Evolutionary conservation across 1,140 invertebrate species (phyloP).

Genomic region (Bombus terrestris): DNA sequence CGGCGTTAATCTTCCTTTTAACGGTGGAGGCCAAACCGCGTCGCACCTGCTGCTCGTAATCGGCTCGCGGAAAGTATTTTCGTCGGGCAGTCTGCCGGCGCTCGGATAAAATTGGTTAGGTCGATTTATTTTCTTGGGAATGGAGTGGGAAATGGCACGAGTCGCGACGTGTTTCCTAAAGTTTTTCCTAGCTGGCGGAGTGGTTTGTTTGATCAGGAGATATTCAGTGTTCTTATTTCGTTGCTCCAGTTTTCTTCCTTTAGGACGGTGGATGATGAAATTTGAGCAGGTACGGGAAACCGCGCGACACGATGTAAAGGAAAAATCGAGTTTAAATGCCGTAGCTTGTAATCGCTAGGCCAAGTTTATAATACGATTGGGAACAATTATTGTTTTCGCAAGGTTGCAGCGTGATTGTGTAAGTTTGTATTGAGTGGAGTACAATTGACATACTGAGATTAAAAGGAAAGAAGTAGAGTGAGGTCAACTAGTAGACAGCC

Average conservation of each 20-base stretch:
- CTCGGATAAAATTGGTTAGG: slow-evolving; percentile 29
- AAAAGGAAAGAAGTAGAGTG: no score
- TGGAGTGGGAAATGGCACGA: neutral
- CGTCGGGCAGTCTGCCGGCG: neutral
- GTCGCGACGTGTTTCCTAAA: neutral
- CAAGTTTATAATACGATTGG: no score
- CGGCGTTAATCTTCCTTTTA: slow-evolving; percentile 64
- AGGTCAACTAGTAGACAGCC: no score
- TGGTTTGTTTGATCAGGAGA: neutral
- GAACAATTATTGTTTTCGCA: no score
- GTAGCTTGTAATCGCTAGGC: no score
- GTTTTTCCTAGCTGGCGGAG: neutral
- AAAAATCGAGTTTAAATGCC: no score
- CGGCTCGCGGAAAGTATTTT: slow-evolving; percentile 32
- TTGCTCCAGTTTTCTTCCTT: neutral
- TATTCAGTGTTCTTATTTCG: neutral
- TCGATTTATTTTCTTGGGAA: slow-evolving; percentile 13
- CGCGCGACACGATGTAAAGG: no score
- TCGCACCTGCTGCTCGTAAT: slow-evolving; percentile 50
- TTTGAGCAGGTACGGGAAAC: neutral
- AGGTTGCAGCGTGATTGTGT: no score
- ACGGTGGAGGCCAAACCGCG: slow-evolving; percentile 35
- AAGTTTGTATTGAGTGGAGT: no score
- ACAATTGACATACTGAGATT: no score
- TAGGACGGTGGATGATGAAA: neutral